Conservation (phyloP, 2,888 invertebrate species). For the Priocnemis perturbator region DNA sequence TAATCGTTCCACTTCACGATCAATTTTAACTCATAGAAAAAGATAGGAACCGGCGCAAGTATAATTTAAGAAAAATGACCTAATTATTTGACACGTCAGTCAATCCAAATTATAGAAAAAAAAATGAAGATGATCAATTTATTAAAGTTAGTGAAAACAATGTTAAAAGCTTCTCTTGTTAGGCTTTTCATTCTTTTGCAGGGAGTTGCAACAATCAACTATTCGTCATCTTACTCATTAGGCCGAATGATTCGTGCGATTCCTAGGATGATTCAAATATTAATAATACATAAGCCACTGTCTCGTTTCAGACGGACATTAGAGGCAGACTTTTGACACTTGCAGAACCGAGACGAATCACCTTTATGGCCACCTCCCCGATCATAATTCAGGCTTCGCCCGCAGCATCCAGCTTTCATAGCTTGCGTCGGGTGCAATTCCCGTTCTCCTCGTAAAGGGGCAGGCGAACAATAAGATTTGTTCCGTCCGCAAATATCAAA, state of each 20-base stretch:
- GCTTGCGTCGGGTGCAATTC: conserved; percentile 37
- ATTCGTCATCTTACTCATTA: too few relatives aligned
- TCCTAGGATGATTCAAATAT: conserved; percentile 37
- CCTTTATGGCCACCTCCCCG: conserved; percentile 68
- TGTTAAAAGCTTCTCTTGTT: too few relatives aligned
- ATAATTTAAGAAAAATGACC: too few relatives aligned
- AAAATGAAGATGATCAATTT: too few relatives aligned
- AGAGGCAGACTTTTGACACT: conserved; percentile 72
- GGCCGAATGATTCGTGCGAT: conserved; percentile 5
- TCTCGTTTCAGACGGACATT: conserved; percentile 57
- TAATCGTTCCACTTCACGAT: too few relatives aligned
- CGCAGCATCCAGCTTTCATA: conserved; percentile 43
- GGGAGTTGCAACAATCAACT: too few relatives aligned
- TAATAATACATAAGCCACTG: conserved; percentile 67
- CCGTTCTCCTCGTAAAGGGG: conserved; percentile 46
- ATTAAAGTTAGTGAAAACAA: too few relatives aligned
- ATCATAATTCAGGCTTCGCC: conserved; percentile 66
- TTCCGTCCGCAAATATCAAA: conserved; percentile 52
- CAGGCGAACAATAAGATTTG: conserved; percentile 53
- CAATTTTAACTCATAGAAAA: too few relatives aligned
- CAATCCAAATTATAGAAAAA: too few relatives aligned
- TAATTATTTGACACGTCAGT: too few relatives aligned
- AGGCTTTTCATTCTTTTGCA: too few relatives aligned
- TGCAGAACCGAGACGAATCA: conserved; percentile 73
- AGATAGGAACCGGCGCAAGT: too few relatives aligned